phyloP scores from a whole-genome alignment of 2,113 vertebrate species.

The Progne subis region DNA sequence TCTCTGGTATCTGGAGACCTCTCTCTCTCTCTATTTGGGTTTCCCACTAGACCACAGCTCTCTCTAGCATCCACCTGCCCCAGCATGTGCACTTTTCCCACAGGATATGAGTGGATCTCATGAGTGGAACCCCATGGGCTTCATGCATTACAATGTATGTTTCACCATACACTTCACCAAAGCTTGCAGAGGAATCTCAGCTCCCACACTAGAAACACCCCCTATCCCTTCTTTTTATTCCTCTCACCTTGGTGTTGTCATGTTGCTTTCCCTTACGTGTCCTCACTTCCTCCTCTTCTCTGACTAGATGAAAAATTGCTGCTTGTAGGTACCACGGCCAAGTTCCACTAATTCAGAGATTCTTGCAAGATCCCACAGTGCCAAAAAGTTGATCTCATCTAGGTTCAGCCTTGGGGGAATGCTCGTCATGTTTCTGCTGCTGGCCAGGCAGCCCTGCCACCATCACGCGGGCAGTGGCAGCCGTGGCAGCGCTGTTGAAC shows the following conservation, averaged over 20 bases:
- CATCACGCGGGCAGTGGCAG: accelerated
- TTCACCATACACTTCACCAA: background rate
- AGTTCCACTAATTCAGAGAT: background rate
- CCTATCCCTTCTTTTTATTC: background rate
- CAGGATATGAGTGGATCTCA: background rate
- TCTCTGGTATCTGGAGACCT: background rate
- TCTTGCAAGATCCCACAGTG: too few species aligned
- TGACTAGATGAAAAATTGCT: background rate
- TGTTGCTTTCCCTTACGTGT: background rate
- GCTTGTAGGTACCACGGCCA: background rate
- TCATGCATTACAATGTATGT: background rate
- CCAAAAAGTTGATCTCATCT: background rate
- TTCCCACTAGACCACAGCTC: background rate
- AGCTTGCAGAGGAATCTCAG: background rate
- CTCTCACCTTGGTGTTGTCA: accelerated
- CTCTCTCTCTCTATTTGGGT: background rate
- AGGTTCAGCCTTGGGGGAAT: accelerated
- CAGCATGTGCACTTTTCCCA: accelerated
- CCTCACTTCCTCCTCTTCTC: background rate
- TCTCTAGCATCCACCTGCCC: accelerated
- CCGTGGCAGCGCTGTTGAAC: accelerated
- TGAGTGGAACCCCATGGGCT: too few species aligned
- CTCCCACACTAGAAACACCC: background rate
- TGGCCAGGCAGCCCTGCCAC: accelerated
- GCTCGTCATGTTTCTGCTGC: accelerated